A percentile compares a stretch with the other conserved stretches of the same genome.
Conservation (phyloP, 2,888 invertebrate genomes). For the Thera obeliscata region DNA sequence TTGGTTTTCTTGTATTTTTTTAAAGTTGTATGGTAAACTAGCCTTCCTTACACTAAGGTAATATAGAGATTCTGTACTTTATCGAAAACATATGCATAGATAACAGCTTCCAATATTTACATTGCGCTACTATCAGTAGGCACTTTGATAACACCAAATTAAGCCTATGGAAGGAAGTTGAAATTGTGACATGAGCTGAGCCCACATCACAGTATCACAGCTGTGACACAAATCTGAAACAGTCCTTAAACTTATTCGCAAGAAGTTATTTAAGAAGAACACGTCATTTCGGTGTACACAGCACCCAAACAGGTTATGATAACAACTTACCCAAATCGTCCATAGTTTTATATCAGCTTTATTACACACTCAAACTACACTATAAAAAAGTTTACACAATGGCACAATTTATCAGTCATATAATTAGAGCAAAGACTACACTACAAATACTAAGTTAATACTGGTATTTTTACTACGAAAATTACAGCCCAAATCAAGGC, state of each 20-base stretch:
- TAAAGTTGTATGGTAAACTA: too few species aligned
- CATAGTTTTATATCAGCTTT: conserved; percentile 56
- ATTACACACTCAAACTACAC: conserved; percentile 37
- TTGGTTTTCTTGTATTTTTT: too few species aligned
- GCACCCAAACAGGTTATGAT: conserved; percentile 79
- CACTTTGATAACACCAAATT: conserved; percentile 15
- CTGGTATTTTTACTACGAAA: conserved; percentile 52
- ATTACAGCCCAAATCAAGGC: conserved; percentile 54
- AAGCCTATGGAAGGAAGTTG: conserved; percentile 6
- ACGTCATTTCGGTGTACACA: conserved; percentile 66
- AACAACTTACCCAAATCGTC: conserved; percentile 82
- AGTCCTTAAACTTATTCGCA: conserved; percentile 41
- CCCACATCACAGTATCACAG: conserved; percentile 3
- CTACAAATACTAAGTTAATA: conserved; percentile 51
- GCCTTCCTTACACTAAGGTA: background rate
- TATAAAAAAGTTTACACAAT: conserved; percentile 40
- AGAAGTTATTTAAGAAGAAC: conserved; percentile 64
- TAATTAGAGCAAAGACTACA: conserved; percentile 38
- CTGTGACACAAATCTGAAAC: conserved; percentile 15
- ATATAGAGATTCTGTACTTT: background rate
- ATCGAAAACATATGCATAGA: background rate
- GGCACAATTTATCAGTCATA: conserved; percentile 44
- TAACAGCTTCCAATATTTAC: conserved; percentile 20
- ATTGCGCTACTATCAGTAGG: conserved; percentile 15
- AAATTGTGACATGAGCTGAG: conserved; percentile 1